Percentiles rank a stretch among this genome's conserved stretches.
phyloP scores from a whole-genome alignment of 2,888 invertebrate genomes.

The Polyommatus icarus region DNA sequence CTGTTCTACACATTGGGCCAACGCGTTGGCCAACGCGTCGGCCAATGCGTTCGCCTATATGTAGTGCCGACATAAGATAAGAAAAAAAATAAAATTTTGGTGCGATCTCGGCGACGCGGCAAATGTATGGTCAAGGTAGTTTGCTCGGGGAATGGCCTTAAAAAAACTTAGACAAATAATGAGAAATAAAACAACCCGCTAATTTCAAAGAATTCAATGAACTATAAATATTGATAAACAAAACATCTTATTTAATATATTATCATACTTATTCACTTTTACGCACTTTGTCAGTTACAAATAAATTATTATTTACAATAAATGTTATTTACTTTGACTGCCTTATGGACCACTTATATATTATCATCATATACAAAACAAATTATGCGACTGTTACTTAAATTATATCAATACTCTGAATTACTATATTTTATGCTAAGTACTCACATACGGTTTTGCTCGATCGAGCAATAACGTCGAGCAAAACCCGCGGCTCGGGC shows the following conservation, averaged over 20 bases:
- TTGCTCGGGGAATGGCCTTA: too few relatives aligned
- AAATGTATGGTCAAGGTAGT: too few relatives aligned
- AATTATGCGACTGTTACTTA: background rate
- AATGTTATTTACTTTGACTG: background rate
- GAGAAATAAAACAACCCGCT: background rate
- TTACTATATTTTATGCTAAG: too few relatives aligned
- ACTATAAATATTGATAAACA: background rate
- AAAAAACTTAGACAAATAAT: background rate
- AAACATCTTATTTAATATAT: background rate
- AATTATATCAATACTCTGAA: background rate
- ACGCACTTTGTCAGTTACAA: background rate
- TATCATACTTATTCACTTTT: background rate
- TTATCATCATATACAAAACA: background rate
- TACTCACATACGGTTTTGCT: too few relatives aligned
- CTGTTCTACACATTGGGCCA: too few relatives aligned
- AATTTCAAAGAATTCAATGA: background rate
- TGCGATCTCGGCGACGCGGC: too few relatives aligned
- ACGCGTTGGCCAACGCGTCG: too few relatives aligned
- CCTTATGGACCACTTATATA: background rate
- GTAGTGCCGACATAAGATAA: too few relatives aligned
- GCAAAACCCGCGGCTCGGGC: too few relatives aligned
- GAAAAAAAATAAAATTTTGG: too few relatives aligned
- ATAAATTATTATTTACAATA: slow-evolving; percentile 16
- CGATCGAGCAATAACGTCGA: too few relatives aligned
- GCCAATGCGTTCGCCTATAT: too few relatives aligned